phyloP scores from a whole-genome alignment of 2,113 vertebrate species.

The Rhineura floridana region DNA sequence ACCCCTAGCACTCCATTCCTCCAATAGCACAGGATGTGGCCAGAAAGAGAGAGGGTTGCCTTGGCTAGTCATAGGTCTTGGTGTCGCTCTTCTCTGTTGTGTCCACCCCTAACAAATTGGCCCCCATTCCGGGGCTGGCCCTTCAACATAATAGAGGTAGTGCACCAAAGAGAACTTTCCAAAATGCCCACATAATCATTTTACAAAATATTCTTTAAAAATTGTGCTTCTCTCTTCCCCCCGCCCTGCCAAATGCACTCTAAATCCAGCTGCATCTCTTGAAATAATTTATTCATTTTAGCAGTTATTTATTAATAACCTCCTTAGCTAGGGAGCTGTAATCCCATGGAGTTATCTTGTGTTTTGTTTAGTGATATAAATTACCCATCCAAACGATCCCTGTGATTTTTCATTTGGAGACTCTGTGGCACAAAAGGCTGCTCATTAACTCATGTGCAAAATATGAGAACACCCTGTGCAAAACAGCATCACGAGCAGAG shows the following conservation, averaged over 20 bases:
- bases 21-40: no score
- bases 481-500: not conserved
- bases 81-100: no score
- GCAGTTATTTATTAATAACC: conserved; percentile 26
- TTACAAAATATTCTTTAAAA: not conserved
- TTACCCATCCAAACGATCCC: conserved; percentile 7
- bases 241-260: not conserved
- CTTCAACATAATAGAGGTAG: no score
- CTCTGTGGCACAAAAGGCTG: not conserved
- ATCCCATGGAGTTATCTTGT: conserved; percentile 30
- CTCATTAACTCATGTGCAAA: not conserved
- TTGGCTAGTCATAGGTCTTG: no score
- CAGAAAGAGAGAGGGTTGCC: no score
- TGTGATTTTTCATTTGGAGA: conserved; percentile 7
- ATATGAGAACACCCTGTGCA: not conserved
- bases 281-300: conserved; percentile 35
- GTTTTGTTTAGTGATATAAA: conserved; percentile 21
- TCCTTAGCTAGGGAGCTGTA: conserved; percentile 30
- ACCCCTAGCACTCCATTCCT: no score
- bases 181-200: not conserved
- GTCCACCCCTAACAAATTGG: no score
- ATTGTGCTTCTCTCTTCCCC: not conserved
- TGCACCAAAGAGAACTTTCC: not conserved
- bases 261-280: not conserved
- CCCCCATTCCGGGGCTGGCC: no score